Evolutionary conservation across 1,140 invertebrate genomes (phyloP), one percentile per base, ranked within the genome.

Genomic region (Macrotrachela quadricornifera): DNA sequence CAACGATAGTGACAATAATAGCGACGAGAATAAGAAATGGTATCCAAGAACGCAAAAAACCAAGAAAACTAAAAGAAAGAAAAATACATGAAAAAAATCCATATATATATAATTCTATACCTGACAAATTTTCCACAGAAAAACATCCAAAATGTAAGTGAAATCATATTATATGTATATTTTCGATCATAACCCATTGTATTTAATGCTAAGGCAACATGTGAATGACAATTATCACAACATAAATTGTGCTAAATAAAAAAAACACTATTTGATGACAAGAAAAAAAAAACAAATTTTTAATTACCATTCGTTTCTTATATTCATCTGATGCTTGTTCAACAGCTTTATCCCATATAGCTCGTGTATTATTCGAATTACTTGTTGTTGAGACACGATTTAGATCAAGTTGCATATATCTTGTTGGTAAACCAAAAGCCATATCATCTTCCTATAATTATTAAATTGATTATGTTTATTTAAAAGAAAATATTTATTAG

Each of bases 221-320:
- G 90, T 0, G 88, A 95, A 69, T 99, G 92, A 63, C 92, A 99
- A 69, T 99, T 99, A 66, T 97, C 91, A 69, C 85, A 94, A 60
- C 79, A 83, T 56, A 97, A 70, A 66, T 94, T 95, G 63, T 99
- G 91, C 82, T 83, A 65, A 55, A 57, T 51, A 30, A 55, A 15
- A 42, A 54, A 49, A 53, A 37, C 47, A 53, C 18, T 17, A 15
- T 57, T 71, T 68, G 1, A 21, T 50, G n/a, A 43, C 50, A 37
- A 30, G 21, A 45, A 17, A 21, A 15, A 45, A n/a, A 17, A 46
- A 15, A 46, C 6, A 16, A 10, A n/a, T n/a, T n/a, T 3, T 14
- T 6, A 15, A 57, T 68, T 73, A 83, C 82, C 79, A 85, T 87
- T 72, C 84, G 77, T 42, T 76, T 79, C 68, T 85, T 85, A 63